Evolutionary conservation across 2,797 vertebrate genomes (phyloP).

Genomic region (Anolis apletophallus): DNA sequence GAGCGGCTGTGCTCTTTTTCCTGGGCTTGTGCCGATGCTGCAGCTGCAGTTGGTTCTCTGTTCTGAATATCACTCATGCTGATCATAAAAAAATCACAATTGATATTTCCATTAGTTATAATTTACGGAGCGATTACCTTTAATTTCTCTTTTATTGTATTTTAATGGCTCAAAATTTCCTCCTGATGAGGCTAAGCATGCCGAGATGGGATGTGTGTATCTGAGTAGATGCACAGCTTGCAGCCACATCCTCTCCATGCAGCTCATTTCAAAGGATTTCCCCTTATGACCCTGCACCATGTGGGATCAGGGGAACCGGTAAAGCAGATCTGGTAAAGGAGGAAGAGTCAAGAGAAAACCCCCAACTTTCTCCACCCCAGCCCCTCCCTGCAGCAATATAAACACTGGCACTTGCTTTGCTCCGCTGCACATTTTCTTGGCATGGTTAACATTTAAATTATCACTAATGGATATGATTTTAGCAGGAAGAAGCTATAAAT

Average conservation of each 20-base stretch:
- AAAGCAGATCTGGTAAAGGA: not conserved
- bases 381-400: not conserved
- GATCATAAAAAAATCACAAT: slow-evolving; percentile 72
- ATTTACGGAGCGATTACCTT: slow-evolving; percentile 74
- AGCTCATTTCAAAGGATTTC: not conserved
- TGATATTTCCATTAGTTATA: slow-evolving; percentile 77
- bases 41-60: not conserved
- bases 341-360: not conserved
- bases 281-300: not conserved
- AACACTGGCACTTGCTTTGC: not conserved
- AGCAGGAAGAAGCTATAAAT: not conserved
- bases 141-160: slow-evolving; percentile 77
- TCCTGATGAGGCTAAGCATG: slow-evolving; percentile 67
- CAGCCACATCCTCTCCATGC: not conserved
- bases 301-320: not conserved
- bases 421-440: slow-evolving; percentile 8
- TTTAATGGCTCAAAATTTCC: slow-evolving; percentile 74
- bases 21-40: not conserved
- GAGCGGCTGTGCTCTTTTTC: not conserved
- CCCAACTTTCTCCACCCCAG: no score
- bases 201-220: slow-evolving; percentile 27
- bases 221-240: not conserved
- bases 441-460: not conserved
- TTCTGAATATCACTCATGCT: slow-evolving; percentile 53
- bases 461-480: not conserved